phyloP scores from a whole-genome alignment of 2,888 invertebrate species.

The Sarcophaga subvicina region DNA sequence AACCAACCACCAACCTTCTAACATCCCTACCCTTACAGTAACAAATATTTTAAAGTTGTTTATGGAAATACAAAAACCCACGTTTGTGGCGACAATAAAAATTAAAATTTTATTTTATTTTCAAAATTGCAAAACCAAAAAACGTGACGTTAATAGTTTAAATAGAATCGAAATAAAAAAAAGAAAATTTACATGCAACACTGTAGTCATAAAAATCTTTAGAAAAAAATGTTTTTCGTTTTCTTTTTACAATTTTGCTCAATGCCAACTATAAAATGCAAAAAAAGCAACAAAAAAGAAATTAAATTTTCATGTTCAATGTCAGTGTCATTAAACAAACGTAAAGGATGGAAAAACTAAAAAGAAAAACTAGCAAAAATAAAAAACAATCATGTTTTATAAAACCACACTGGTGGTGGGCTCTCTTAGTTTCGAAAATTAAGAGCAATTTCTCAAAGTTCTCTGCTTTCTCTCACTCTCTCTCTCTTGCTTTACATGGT shows the following conservation, averaged over 20 bases:
- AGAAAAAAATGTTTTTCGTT: neutral
- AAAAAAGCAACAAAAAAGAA: conserved; percentile 8
- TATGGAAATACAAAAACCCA: conserved; percentile 11
- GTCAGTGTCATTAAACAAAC: conserved; percentile 66
- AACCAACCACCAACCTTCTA: neutral
- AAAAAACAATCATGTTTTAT: neutral
- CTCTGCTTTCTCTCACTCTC: too few relatives aligned
- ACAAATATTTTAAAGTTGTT: too few relatives aligned
- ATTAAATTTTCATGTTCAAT: conserved; percentile 65
- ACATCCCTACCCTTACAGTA: neutral
- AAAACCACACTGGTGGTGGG: neutral
- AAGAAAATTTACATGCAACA: conserved; percentile 16
- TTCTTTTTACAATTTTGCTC: conserved; percentile 1
- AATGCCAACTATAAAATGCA: conserved; percentile 17
- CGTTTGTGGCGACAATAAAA: conserved; percentile 22
- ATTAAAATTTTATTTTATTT: neutral
- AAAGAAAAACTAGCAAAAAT: neutral
- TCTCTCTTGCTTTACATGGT: too few relatives aligned
- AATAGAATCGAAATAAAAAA: neutral
- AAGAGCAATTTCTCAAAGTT: conserved; percentile 30
- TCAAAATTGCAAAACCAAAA: conserved; percentile 14
- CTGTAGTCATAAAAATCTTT: neutral
- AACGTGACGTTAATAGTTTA: conserved; percentile 40
- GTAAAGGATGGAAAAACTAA: conserved; percentile 33
- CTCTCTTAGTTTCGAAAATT: conserved; percentile 26